Conservation (phyloP, 2,797 vertebrate species). For the Enteromius afrohamiltoni region DNA sequence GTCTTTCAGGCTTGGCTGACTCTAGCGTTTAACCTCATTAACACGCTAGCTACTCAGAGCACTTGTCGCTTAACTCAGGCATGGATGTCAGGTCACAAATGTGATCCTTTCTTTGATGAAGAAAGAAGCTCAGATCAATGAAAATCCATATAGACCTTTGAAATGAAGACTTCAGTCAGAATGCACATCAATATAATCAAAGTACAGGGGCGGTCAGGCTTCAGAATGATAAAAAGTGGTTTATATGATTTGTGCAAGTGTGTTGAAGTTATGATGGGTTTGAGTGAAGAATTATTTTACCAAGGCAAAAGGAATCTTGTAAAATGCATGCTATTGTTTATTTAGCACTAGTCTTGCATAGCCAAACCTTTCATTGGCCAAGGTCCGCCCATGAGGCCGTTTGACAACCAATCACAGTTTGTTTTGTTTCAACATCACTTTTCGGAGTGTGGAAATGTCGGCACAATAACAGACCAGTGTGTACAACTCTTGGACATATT, state of each 20-base stretch:
- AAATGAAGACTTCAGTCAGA: neutral
- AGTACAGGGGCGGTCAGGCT: neutral
- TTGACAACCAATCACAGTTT: no score
- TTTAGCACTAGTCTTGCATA: no score
- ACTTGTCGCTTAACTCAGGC: neutral
- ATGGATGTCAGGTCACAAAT: neutral
- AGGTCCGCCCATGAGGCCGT: no score
- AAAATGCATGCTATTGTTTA: no score
- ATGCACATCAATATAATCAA: neutral
- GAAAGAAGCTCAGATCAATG: neutral
- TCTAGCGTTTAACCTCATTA: conserved; percentile 19
- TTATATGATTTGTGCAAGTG: neutral
- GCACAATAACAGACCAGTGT: no score
- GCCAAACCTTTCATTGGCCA: no score
- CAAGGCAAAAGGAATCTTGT: neutral
- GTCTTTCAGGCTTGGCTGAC: neutral
- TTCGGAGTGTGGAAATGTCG: no score
- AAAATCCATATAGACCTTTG: neutral
- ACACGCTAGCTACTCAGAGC: neutral
- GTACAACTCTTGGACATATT: no score
- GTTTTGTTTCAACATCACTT: no score
- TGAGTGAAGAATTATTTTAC: neutral
- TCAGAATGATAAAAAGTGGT: neutral
- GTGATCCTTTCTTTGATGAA: neutral
- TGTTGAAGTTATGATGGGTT: neutral